Conservation (phyloP, 2,113 vertebrate genomes). For the Cynopterus brachyotis region DNA sequence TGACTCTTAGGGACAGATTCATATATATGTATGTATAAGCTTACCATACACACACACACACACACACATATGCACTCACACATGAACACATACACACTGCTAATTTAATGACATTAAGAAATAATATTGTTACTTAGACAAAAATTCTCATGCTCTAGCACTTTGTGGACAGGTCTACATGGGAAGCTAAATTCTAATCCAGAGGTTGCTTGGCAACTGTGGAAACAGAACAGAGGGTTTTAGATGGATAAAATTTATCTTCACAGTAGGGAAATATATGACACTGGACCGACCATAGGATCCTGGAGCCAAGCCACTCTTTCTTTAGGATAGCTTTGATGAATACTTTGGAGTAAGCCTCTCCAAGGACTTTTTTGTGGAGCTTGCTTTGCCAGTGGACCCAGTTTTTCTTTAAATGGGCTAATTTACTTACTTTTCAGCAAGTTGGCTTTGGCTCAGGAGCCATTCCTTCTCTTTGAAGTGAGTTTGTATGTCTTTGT, state of each 20-base stretch:
- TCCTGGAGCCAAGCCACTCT: not conserved
- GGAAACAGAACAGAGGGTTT: not conserved
- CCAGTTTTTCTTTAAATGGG: not conserved
- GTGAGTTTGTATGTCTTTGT: slow-evolving; percentile 44
- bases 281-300: not conserved
- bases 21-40: not conserved
- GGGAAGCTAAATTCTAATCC: not conserved
- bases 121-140: not conserved
- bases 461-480: not conserved
- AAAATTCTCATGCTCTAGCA: not conserved
- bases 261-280: not conserved
- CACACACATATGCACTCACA: not conserved
- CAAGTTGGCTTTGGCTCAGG: not conserved
- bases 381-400: not conserved
- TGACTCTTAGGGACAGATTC: not conserved
- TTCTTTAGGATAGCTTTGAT: not conserved
- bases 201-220: not conserved
- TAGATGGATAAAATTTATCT: not conserved
- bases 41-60: not conserved
- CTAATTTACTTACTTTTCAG: not conserved
- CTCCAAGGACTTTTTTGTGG: not conserved
- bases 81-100: not conserved
- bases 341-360: not conserved
- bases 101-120: not conserved
- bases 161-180: not conserved